Base-by-base conservation (phyloP, 2,113 vertebrate genomes). In the Lycocorax pyrrhopterus region DNA sequence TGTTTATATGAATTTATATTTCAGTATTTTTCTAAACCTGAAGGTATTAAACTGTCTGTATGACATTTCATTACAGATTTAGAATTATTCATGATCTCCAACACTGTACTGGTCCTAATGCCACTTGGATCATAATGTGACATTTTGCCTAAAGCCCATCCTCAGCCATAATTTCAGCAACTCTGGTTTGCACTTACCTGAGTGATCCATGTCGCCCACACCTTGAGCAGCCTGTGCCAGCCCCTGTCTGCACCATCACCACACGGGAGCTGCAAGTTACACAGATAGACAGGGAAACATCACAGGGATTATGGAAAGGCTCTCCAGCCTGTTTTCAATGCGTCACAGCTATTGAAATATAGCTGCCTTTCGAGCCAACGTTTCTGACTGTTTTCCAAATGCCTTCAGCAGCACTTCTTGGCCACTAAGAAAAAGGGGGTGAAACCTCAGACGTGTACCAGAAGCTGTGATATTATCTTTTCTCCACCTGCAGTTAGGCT, bases 401-500 rank as follows among this genome's bases (percentile, higher is more conserved):
- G 59, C 62, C 47, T 88, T 84, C 80, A 46, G 32, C 72, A 88
- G 85, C 79, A 71, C 59, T 91, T 75, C 88, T 55, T 78, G 90
- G 73, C 20, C 56, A 17, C 92, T 75, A 77, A 77, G 75, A 93
- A 88, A 83, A 93, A 92, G 26, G 47, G 89, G 73, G 80, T 67
- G 37, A 93, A 89, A 78, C 64, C 75, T 81, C 79, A 90, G 56
- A 77, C 37, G 12, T 6, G 55, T 69, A 89, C 63, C 49, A 90
- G 86, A 87, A 94, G 83, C 91, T 93, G 94, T 84, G 85, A 93
- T 90, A 80, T 80, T 94, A 85, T 74, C 85, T 93, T 71, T 85
- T 71, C 72, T 88, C 59, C 82, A 93, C 87, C 85, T 94, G 95
- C 93, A 91, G 91, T 93, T 91, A 95, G 90, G 66, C 77, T 95